Evolutionary conservation across 2,888 invertebrate species (phyloP), one percentile per base, ranked within the genome.

Genomic region (Watsonalla cultraria): DNA sequence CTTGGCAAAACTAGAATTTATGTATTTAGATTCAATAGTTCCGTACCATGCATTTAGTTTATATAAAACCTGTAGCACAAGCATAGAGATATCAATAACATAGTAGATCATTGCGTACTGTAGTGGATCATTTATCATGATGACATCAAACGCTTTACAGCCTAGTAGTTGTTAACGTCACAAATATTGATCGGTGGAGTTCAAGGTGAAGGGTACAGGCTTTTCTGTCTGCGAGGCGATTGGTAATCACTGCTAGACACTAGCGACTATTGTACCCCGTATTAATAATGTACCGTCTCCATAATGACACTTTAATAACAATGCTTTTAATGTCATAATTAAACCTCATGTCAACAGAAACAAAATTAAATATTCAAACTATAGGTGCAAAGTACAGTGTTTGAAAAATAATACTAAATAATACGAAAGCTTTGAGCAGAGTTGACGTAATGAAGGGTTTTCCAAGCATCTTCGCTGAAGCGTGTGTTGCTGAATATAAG

Each of bases 171-270:
- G 58, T 64, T 62, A 46, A 58, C 59, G 69, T 69, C 79, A 84
- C 64, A 62, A 62, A 71, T 82, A 86, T 86, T 78, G 86, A 89
- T 80, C 80, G 73, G 77, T 80, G 72, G 75, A 69, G 70, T 66
- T 61, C 81, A 88, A 86, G 87, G 89, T 81, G 79, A 84, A 80
- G 76, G 74, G 78, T 71, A 64, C 62, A 71, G 58, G 65, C 74
- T 63, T 59, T 66, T 68, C 64, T 70, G 66, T 68, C 68, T 70
- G 62, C 59, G 63, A 69, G 69, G 72, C 72, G 65, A 63, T 64
- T 64, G 59, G 67, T 70, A 68, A 68, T 70, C 66, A 71, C 66
- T 68, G 62, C 64, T 11, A 33, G 33, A 33, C 33, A 24, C 61
- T 62, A 57, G 47, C 60, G 59, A 59, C 61, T 61, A 65, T 57